These are phyloP conservation scores for Crocidura indochinensis DNA, from an alignment of 2,797 vertebrate genomes.

Conservation along the genomic window DNA sequence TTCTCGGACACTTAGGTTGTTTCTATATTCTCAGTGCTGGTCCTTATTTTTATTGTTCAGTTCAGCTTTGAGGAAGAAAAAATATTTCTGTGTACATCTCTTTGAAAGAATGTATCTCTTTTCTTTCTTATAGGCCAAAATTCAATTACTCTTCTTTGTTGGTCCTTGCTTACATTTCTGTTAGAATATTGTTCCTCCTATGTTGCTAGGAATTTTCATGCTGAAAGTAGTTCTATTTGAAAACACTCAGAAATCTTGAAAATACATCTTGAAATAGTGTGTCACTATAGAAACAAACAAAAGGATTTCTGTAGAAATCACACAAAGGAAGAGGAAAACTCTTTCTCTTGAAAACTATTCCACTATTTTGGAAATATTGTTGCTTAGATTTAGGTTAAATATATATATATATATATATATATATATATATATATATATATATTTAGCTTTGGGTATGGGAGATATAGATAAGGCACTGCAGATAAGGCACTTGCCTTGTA, in stretches of 20 bases:
- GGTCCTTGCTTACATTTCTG: neutral
- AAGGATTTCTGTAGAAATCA: neutral
- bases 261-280: neutral
- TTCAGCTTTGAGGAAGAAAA: slow-evolving; percentile 14
- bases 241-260: slow-evolving; percentile 28
- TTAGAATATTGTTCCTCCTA: neutral
- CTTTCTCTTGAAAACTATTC: neutral
- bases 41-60: slow-evolving; percentile 63
- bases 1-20: too few relatives aligned
- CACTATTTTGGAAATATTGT: too few relatives aligned
- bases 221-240: slow-evolving; percentile 28
- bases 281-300: slow-evolving; percentile 28
- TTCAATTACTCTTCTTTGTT: slow-evolving; percentile 2
- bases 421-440: too few relatives aligned
- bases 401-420: too few relatives aligned
- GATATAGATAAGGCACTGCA: too few relatives aligned
- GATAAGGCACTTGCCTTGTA: too few relatives aligned
- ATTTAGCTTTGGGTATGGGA: too few relatives aligned
- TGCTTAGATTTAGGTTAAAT: too few relatives aligned
- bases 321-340: neutral
- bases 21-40: neutral
- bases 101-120: neutral
- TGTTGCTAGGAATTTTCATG: slow-evolving; percentile 31
- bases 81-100: neutral
- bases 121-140: neutral